phyloP scores from a whole-genome alignment of 1,140 invertebrate genomes.

The Solen grandis region DNA sequence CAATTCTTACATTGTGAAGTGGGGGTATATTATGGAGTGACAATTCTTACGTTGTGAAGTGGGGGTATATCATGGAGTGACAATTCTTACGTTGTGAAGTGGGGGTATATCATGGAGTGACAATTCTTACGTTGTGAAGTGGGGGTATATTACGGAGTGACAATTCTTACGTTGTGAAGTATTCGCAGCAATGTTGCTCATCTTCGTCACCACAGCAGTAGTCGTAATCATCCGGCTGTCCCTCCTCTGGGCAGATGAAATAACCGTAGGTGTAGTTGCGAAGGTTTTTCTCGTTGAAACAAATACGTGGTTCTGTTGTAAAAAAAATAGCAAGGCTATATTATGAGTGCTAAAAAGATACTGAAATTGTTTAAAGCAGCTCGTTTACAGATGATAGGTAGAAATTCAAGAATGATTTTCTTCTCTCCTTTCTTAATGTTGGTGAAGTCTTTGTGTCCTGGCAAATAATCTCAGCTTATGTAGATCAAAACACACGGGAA shows the following conservation, averaged over 20 bases:
- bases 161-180: too few species aligned
- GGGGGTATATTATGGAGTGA: too few species aligned
- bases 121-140: too few species aligned
- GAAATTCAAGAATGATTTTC: background rate
- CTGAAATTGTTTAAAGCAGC: background rate
- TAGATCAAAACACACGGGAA: background rate
- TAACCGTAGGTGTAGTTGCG: conserved; percentile 42
- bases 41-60: too few species aligned
- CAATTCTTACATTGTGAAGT: too few species aligned
- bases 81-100: too few species aligned
- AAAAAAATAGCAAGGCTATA: background rate
- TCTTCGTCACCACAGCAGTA: conserved; percentile 36
- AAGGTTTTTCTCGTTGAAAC: conserved; percentile 41
- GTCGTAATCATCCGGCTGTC: conserved; percentile 8
- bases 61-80: too few species aligned
- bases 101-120: too few species aligned
- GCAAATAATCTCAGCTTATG: background rate
- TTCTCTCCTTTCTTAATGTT: background rate
- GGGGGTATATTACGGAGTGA: too few species aligned
- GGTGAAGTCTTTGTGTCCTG: too few species aligned
- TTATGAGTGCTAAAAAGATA: background rate
- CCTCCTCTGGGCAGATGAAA: conserved; percentile 34
- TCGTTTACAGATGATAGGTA: too few species aligned
- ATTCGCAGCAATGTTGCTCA: conserved; percentile 46
- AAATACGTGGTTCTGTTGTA: conserved; percentile 38